Evolutionary conservation across 2,113 vertebrate genomes (phyloP).

Genomic region (Hippoglossus stenolepis): DNA sequence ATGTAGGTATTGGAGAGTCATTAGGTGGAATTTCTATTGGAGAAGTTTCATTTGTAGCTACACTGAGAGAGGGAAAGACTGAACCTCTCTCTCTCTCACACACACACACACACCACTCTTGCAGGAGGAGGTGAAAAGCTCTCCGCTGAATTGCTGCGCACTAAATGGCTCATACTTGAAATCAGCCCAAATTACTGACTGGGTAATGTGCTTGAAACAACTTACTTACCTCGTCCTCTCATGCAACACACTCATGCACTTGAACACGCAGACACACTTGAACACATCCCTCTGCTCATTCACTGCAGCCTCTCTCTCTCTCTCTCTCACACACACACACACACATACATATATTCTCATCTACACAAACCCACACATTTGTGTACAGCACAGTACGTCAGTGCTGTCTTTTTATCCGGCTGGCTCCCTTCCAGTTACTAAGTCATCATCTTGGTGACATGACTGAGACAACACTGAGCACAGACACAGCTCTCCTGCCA

Average conservation of each 20-base stretch:
- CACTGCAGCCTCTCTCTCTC: slow-evolving; percentile 2
- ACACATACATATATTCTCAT: background rate
- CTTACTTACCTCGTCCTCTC: slow-evolving; percentile 55
- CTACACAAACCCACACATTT: slow-evolving; percentile 2
- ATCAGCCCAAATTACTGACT: slow-evolving; percentile 63
- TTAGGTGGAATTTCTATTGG: background rate
- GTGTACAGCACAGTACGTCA: background rate
- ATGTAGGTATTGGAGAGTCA: background rate
- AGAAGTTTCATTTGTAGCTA: background rate
- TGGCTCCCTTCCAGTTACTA: slow-evolving; percentile 7
- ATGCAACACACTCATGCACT: slow-evolving; percentile 25
- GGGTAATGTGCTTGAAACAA: slow-evolving; percentile 62
- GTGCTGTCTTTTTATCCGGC: slow-evolving; percentile 11
- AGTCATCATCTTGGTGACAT: slow-evolving; percentile 14
- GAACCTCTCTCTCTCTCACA: background rate
- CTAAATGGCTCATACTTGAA: slow-evolving; percentile 67
- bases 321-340: background rate
- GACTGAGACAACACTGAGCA: slow-evolving; percentile 2
- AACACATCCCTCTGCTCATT: background rate
- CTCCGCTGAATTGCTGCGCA: slow-evolving; percentile 69
- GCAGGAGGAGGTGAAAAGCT: slow-evolving; percentile 56
- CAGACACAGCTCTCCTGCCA: background rate
- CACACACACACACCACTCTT: slow-evolving; percentile 3
- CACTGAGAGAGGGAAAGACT: background rate
- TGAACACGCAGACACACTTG: slow-evolving; percentile 32